phyloP scores from a whole-genome alignment of 1,140 invertebrate species.

The Cydia splendana region DNA sequence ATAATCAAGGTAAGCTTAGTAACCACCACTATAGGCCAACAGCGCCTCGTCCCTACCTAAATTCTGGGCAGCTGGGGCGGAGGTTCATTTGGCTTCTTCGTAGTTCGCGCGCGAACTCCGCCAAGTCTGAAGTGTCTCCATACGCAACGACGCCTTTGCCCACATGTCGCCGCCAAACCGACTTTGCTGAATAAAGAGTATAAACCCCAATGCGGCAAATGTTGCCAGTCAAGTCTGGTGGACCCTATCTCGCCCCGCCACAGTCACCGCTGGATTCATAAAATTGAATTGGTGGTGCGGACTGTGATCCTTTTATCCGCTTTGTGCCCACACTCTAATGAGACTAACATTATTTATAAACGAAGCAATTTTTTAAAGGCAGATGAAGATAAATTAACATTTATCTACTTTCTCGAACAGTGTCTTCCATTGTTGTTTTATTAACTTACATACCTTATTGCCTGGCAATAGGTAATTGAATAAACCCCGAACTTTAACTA shows the following conservation, averaged over 20 bases:
- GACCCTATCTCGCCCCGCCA: not conserved
- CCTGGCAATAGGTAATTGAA: not conserved
- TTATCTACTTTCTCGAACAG: too few relatives aligned
- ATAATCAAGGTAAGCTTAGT: conserved; percentile 63
- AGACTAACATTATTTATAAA: too few relatives aligned
- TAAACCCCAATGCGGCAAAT: not conserved
- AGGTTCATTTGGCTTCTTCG: too few relatives aligned
- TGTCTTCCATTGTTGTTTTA: not conserved
- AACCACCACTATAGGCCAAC: conserved; percentile 57
- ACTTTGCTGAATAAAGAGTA: conserved; percentile 38
- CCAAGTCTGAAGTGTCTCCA: too few relatives aligned
- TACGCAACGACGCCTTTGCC: conserved; percentile 52
- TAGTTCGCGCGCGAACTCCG: too few relatives aligned
- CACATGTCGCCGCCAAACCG: conserved; percentile 68
- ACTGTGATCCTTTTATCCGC: too few relatives aligned
- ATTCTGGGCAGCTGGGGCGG: conserved; percentile 36
- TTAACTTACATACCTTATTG: not conserved
- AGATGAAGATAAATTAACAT: too few relatives aligned
- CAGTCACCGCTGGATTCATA: not conserved
- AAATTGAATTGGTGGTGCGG: not conserved
- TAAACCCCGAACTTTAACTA: not conserved
- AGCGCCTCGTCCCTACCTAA: conserved; percentile 54
- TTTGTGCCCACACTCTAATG: too few relatives aligned
- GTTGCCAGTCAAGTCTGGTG: not conserved
- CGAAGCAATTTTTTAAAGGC: too few relatives aligned